These are phyloP conservation scores for Trogon surrucura DNA, from an alignment of 2,113 vertebrate species.

Conservation along the genomic window DNA sequence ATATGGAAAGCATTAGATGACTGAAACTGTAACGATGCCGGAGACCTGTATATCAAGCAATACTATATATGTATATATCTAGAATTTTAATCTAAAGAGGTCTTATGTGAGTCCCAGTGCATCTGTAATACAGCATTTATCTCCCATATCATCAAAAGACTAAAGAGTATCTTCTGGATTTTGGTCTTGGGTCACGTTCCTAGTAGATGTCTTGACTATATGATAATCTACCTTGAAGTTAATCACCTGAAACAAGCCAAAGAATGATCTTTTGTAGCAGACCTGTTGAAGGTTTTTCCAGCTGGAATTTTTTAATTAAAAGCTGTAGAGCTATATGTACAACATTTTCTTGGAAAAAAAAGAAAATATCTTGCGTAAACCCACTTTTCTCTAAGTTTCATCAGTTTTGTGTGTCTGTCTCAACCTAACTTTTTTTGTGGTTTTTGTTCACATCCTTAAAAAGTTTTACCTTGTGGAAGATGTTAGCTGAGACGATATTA, in stretches of 20 bases:
- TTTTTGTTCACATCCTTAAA: neutral
- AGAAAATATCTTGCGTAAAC: neutral
- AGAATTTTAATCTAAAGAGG: constrained; percentile 15
- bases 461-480: neutral
- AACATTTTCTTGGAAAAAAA: neutral
- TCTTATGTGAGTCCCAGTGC: neutral
- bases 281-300: neutral
- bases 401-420: neutral
- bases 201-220: neutral
- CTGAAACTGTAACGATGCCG: neutral
- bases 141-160: neutral
- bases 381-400: neutral
- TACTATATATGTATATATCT: neutral
- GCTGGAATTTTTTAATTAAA: neutral
- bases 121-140: neutral
- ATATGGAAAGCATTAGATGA: constrained; percentile 27
- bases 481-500: neutral
- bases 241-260: neutral
- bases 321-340: neutral
- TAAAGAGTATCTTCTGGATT: neutral
- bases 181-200: neutral
- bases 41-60: neutral
- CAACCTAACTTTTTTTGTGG: neutral
- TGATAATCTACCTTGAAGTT: neutral
- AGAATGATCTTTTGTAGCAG: neutral